Base-by-base conservation (phyloP, 2,113 vertebrate genomes). In the Hoplias malabaricus region DNA sequence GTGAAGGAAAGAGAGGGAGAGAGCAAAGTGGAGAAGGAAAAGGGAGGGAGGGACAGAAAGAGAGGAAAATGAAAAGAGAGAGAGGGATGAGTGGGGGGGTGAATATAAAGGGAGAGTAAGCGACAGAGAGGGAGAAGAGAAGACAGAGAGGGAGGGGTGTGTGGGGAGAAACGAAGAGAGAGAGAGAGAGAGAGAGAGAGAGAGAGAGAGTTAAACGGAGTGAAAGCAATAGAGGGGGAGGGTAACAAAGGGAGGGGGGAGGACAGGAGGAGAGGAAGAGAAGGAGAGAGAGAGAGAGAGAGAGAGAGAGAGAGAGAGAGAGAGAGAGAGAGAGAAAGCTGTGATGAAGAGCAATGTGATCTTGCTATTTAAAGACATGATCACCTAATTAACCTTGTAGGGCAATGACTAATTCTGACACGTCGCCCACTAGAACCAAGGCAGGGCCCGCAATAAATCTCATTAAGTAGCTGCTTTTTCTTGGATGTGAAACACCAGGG, bases 341-440 rank as follows among this genome's bases (percentile, higher is more conserved):
- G 33, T 73, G 56, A 82, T 82, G 79, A 85, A 84, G 85, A 88
- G 83, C 81, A 80, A 84, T 83, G 88, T 86, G 82, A 87, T 88
- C 84, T 80, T 76, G 87, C 90, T 92, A 90, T 92, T 92, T 93
- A 91, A 93, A 92, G 89, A 88, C 90, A 85, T 83, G 78, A 92
- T 93, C 90, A 91, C 89, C 90, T 93, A 90, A 93, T 93, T 93
- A 93, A 93, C 92, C 92, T 93, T 92, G 91, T 84, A 88, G 81
- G 87, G 82, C 87, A 78, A 78, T 85, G 86, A 90, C 84, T 88
- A 83, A 90, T 87, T 86, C 87, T 84, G 87, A 91, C 83, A 80
- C 70, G 62, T 80, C 53, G 77, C 81, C 76, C 77, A 75, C 67
- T 80, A 80, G 71, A 80, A 82, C 80, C 63, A 84, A 61, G 83